Base-by-base conservation (phyloP, 2,113 vertebrate genomes). In the Nerophis lumbriciformis region DNA sequence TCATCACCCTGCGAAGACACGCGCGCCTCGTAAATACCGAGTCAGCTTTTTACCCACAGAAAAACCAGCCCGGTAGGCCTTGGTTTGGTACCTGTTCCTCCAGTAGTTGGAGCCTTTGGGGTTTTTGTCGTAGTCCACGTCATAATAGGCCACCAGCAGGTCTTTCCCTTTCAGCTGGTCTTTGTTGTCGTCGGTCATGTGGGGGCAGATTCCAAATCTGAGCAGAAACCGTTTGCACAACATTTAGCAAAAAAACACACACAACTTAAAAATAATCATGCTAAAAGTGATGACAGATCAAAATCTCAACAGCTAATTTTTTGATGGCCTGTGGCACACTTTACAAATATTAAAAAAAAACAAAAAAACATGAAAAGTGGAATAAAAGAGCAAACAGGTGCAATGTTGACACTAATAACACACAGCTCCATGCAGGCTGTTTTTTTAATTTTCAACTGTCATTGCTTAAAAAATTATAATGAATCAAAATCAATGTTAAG, bases 31-130 rank as follows among this genome's bases (percentile, higher is more conserved):
- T 19, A 39, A 11, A 42, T 4, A 8, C 3, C 13, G 4, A 6
- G 14, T 3, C 1, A 7, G 53, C 35, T 38, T 38, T 14, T 13
- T 5, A 8, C 8, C 9, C 13, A 54, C 3, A 2, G 5, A 42
- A 13, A 12, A 48, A 47, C 14, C 0, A 5, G 4, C 28, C 28
- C 28, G 28, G 28, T 28, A 28, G 28, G 28, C 28, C 28, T 28
- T 28, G 28, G 28, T 28, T 1, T n/a, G 28, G 19, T 65, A 98
- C 96, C 97, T 94, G 87, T 99, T 99, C 74, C 97, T 94, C 96
- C 96, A 99, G 84, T 99, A 99, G 88, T 99, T 99, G 44, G 97
- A 96, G 16, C 97, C 97, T 72, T 99, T 99, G 0, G 95, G 91
- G 11, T 99, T 99, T 83, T 96, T 97, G 52, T 94, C 93, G 5